Base-by-base conservation (phyloP, 1,140 invertebrate species). In the Helicoverpa zea region DNA sequence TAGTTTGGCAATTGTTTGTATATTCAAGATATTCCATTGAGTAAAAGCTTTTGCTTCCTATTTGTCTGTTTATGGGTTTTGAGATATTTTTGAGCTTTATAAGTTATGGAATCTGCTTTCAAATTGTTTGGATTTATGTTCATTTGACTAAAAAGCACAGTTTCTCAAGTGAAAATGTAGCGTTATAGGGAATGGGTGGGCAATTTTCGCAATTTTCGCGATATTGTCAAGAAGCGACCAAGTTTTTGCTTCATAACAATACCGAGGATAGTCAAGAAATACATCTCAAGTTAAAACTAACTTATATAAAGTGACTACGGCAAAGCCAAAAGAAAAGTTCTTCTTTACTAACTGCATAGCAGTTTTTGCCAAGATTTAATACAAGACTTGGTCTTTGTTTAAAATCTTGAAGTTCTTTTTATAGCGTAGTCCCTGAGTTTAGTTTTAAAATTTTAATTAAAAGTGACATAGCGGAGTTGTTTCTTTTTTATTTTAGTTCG, bases 301-400 rank as follows among this genome's bases (percentile, higher is more conserved):
- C 66, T 70, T 54, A 54, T n/a, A 52, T 70, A 70, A 70, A 70
- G 66, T 70, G 66, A 70, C 47, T 70, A 70, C 66, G 43, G 49
- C 49, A 47, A 66, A 66, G 66, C 49, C 66, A 70, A 70, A 70
- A 51, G 49, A 54, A 70, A 70, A 70, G 18, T 54, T 70, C 29
- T 52, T 13, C 43, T 51, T 70, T 14, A 70, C 12, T 52, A 52
- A 70, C 66, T 70, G 66, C 66, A 52, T 54, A 66, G 63, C 23
- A 70, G 66, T 70, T 70, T 70, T 70, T 54, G 23, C 49, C 49
- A 70, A 54, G 66, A 54, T 70, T 70, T 70, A 70, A 70, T 54
- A 70, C 66, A 54, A 70, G 66, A 70, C 66, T 51, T 30, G 49
- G 66, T 70, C 66, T 70, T 70, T 70, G 66, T 70, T 70, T 12